Conservation (phyloP, 2,113 vertebrate genomes). For the Gallinago jamesoni region DNA sequence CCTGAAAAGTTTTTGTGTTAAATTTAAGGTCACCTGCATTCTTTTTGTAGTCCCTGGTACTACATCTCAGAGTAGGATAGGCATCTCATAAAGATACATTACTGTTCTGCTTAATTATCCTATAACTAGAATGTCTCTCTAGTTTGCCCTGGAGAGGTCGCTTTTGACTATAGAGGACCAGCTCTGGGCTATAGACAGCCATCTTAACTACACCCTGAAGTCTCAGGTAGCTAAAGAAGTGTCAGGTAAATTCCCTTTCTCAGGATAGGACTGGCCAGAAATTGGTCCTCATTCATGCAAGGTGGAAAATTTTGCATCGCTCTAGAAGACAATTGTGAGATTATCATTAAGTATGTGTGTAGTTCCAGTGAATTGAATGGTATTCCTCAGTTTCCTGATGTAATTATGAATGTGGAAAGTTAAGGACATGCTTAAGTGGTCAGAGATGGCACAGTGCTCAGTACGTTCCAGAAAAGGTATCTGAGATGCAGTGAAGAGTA, state of each 20-base stretch:
- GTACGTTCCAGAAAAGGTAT: background rate
- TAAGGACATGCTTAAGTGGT: background rate
- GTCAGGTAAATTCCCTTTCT: background rate
- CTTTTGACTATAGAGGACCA: background rate
- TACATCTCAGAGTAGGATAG: background rate
- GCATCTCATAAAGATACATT: background rate
- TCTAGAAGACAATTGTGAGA: background rate
- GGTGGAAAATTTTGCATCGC: background rate
- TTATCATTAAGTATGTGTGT: background rate
- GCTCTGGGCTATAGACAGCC: background rate
- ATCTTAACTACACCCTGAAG: background rate
- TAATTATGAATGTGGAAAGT: background rate
- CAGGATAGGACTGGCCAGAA: background rate
- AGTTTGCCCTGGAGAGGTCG: background rate
- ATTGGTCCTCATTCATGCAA: background rate
- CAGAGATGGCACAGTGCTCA: background rate
- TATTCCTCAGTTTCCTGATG: background rate
- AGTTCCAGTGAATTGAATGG: background rate
- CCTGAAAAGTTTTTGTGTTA: background rate
- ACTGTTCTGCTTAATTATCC: background rate
- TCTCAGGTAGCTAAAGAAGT: background rate
- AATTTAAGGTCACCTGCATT: background rate
- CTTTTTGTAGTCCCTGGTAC: background rate
- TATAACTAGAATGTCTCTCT: background rate
- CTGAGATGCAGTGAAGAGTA: background rate